phyloP scores from a whole-genome alignment of 2,113 vertebrate genomes.

The Nettapus auritus region DNA sequence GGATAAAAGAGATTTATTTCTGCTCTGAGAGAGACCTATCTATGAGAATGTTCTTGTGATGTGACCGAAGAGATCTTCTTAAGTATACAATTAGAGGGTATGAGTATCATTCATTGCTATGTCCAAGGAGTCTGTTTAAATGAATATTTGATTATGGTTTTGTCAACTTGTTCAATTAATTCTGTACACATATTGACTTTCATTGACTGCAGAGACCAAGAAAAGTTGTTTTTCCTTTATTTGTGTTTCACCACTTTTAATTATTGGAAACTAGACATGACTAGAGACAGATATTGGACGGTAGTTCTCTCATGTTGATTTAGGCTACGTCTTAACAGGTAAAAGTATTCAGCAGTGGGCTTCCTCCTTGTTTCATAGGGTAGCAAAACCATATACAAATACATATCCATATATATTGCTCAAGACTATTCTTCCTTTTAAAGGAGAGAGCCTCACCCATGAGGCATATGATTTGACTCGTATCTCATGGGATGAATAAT shows the following conservation, averaged over 20 bases:
- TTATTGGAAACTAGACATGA: not conserved
- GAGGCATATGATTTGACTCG: not conserved
- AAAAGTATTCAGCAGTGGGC: not conserved
- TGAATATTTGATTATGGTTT: not conserved
- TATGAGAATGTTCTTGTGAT: not conserved
- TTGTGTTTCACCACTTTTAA: not conserved
- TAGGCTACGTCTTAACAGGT: not conserved
- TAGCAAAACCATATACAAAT: not conserved
- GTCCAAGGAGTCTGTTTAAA: not conserved
- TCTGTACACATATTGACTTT: not conserved
- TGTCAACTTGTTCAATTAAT: not conserved
- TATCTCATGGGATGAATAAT: not conserved
- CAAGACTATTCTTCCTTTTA: not conserved
- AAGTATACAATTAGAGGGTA: not conserved
- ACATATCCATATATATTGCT: not conserved
- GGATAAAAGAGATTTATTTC: not conserved
- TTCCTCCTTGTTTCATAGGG: not conserved
- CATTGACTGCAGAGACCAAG: not conserved
- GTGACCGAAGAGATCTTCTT: not conserved
- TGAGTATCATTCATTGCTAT: not conserved
- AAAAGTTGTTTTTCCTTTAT: not conserved
- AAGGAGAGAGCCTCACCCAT: not conserved
- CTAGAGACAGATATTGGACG: not conserved
- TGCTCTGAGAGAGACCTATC: not conserved
- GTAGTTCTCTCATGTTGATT: not conserved